These are phyloP conservation scores for Holothuria leucospilota DNA, from an alignment of 53 echinoderm and acorn worm genomes.

Conservation along the genomic window DNA sequence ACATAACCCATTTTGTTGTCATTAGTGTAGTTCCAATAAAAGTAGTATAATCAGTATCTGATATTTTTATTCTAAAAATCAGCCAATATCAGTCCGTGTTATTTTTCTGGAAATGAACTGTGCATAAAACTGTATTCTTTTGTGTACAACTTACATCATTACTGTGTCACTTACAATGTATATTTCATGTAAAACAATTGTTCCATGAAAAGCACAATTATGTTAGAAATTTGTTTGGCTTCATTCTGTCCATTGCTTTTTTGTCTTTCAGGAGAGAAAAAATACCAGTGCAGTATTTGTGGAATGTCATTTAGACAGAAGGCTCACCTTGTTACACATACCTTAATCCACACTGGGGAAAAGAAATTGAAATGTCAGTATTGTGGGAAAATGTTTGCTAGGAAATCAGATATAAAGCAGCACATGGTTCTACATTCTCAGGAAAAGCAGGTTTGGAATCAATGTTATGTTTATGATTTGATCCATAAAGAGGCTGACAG, in stretches of 20 bases:
- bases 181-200: no score
- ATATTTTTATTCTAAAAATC: no score
- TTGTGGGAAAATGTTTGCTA: slow-evolving; percentile 77
- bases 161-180: no score
- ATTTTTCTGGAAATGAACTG: no score
- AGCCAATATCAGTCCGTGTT: no score
- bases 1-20: no score
- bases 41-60: no score
- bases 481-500: neutral
- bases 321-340: slow-evolving; percentile 83
- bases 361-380: slow-evolving; percentile 78
- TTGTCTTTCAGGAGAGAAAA: slow-evolving; percentile 71
- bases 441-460: slow-evolving; percentile 67
- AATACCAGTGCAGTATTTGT: slow-evolving; percentile 75
- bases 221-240: no score
- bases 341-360: slow-evolving; percentile 88
- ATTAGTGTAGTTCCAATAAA: no score
- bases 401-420: slow-evolving; percentile 71
- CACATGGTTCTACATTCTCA: slow-evolving; percentile 80
- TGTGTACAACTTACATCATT: no score
- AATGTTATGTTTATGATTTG: neutral
- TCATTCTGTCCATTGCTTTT: neutral
- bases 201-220: no score
- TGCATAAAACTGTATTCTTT: no score
- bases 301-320: slow-evolving; percentile 88